These are phyloP conservation scores for Myripristis jacobus DNA, from an alignment of 2,797 vertebrate species.

Conservation along the genomic window DNA sequence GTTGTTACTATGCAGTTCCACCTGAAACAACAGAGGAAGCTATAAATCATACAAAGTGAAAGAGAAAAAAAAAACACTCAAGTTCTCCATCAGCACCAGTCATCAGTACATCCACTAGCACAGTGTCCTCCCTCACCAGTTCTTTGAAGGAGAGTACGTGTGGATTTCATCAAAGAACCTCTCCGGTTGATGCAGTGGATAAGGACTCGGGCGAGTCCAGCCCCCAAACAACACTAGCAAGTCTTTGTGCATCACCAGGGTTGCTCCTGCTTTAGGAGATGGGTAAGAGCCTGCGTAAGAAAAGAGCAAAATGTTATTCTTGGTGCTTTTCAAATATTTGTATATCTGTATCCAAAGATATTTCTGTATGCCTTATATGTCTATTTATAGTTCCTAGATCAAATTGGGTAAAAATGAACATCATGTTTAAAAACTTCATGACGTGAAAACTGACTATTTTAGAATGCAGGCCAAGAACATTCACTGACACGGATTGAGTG, in stretches of 20 bases:
- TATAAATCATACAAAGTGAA: not conserved
- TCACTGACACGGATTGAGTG: not conserved
- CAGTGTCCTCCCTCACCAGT: slow-evolving; percentile 86
- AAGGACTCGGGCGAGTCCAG: slow-evolving; percentile 97
- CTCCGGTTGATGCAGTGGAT: slow-evolving; percentile 97
- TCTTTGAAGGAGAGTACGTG: slow-evolving; percentile 98
- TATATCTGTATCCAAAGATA: not conserved
- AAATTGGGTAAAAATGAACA: too few relatives aligned
- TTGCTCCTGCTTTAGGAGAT: slow-evolving; percentile 97
- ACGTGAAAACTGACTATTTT: not conserved
- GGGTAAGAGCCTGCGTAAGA: slow-evolving; percentile 92
- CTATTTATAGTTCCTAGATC: too few relatives aligned
- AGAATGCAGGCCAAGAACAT: not conserved
- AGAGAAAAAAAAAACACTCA: not conserved
- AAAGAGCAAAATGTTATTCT: not conserved
- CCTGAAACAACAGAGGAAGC: slow-evolving; percentile 77
- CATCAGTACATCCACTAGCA: not conserved
- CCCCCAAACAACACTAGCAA: slow-evolving; percentile 97
- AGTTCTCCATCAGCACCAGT: not conserved
- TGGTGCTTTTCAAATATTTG: not conserved
- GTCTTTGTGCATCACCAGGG: slow-evolving; percentile 96
- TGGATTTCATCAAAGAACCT: slow-evolving; percentile 99
- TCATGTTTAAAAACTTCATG: too few relatives aligned
- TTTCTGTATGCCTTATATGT: too few relatives aligned
- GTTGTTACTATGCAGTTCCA: slow-evolving; percentile 99